Evolutionary conservation across 1,140 invertebrate species (phyloP).

Genomic region (Paralvinella palmiformis): DNA sequence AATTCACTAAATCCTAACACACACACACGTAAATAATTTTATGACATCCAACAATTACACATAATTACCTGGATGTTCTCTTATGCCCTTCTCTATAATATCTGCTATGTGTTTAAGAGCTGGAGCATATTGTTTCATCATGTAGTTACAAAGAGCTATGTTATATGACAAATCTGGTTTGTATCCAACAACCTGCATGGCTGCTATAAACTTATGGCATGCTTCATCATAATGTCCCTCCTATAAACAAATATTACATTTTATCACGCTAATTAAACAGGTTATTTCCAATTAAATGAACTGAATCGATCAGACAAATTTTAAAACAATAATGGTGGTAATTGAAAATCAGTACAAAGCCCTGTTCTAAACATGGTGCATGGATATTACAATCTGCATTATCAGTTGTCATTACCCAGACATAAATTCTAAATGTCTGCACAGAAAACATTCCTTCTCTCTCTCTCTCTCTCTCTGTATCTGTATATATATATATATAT

Average conservation of each 20-base stretch:
- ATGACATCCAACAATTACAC: not conserved
- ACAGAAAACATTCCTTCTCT: too few relatives aligned
- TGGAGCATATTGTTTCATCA: conserved; percentile 85
- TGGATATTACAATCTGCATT: too few relatives aligned
- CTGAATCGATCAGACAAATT: too few relatives aligned
- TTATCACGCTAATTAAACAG: too few relatives aligned
- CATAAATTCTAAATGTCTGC: too few relatives aligned
- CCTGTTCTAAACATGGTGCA: too few relatives aligned
- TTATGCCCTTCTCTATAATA: conserved; percentile 92
- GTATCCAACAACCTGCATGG: conserved; percentile 59
- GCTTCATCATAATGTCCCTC: conserved; percentile 86
- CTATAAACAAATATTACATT: conserved; percentile 48
- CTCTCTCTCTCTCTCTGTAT: too few relatives aligned
- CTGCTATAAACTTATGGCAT: conserved; percentile 82
- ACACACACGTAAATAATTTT: not conserved
- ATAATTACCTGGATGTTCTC: conserved; percentile 75
- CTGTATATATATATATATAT: too few relatives aligned
- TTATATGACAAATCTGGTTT: conserved; percentile 81
- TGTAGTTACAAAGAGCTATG: conserved; percentile 91
- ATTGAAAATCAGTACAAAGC: too few relatives aligned
- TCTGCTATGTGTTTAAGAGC: conserved; percentile 75
- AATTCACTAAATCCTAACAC: not conserved
- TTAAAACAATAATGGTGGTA: too few relatives aligned
- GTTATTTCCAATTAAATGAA: too few relatives aligned
- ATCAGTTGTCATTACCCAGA: too few relatives aligned